Conservation (phyloP, 2,797 vertebrate genomes). For the Oreonectes daqikongensis region DNA sequence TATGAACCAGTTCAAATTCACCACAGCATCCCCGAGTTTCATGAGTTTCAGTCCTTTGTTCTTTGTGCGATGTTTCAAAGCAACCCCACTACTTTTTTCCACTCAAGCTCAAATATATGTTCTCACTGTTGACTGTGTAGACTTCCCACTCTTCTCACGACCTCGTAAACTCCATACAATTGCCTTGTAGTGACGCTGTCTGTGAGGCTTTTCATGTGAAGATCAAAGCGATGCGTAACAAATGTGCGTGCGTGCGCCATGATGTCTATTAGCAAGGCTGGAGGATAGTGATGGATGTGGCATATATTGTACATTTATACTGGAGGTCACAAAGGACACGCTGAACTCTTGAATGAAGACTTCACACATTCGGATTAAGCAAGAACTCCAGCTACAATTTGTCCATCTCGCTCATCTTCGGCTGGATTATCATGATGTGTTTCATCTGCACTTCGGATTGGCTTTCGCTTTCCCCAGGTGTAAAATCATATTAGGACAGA, state of each 20-base stretch:
- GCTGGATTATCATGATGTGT: conserved; percentile 12
- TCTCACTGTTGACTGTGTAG: not conserved
- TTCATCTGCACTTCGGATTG: not conserved
- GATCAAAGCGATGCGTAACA: conserved; percentile 44
- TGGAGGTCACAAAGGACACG: conserved; percentile 34
- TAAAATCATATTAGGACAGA: conserved; percentile 38
- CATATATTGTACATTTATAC: too few relatives aligned
- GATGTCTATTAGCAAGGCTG: conserved; percentile 43
- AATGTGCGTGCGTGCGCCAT: not conserved
- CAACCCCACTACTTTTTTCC: not conserved
- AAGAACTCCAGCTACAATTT: not conserved
- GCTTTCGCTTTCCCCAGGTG: conserved; percentile 16
- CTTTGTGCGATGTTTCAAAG: not conserved
- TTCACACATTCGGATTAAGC: conserved; percentile 3
- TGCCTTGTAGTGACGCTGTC: conserved; percentile 4
- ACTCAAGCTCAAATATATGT: not conserved
- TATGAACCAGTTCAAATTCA: too few relatives aligned
- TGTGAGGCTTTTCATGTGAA: conserved; percentile 27
- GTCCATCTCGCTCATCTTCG: not conserved
- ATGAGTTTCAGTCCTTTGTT: not conserved
- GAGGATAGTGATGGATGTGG: conserved; percentile 3
- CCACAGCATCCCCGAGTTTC: too few relatives aligned
- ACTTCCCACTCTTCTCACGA: not conserved
- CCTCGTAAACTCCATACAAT: not conserved
- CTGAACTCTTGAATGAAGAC: conserved; percentile 5